These are phyloP conservation scores for Aethina tumida DNA, from an alignment of 1,140 invertebrate genomes.

Conservation along the genomic window DNA sequence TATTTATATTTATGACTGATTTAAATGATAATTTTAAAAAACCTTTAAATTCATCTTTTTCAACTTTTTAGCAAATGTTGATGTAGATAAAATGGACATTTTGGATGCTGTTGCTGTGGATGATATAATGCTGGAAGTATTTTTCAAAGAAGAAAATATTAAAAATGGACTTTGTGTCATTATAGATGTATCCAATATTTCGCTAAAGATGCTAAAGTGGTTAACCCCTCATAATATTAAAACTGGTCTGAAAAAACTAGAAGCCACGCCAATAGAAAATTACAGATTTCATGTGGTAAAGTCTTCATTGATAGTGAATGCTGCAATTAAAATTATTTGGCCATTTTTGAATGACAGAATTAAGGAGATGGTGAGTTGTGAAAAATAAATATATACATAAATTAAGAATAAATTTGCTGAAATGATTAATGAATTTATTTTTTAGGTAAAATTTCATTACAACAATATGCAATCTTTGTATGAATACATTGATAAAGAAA, in stretches of 20 bases:
- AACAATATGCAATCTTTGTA: constrained; percentile 18
- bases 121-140: constrained; percentile 16
- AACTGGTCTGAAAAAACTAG: constrained; percentile 26
- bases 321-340: constrained; percentile 23
- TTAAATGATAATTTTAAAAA: background rate
- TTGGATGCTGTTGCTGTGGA: constrained; percentile 15
- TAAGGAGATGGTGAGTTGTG: constrained; percentile 25
- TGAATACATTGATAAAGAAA: constrained; percentile 19
- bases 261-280: constrained; percentile 25
- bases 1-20: background rate
- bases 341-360: constrained; percentile 26
- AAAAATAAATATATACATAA: constrained; percentile 1
- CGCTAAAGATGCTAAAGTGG: constrained; percentile 31
- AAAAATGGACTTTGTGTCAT: constrained; percentile 32
- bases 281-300: constrained; percentile 29
- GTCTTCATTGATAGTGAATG: constrained; percentile 19
- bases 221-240: constrained; percentile 31
- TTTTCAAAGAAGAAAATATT: constrained; percentile 12
- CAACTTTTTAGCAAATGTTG: constrained; percentile 15
- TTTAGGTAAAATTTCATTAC: constrained; percentile 27
- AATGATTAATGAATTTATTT: constrained; percentile 7
- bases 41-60: background rate
- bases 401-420: background rate
- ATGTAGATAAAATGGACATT: constrained; percentile 14
- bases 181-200: constrained; percentile 31